phyloP scores from a whole-genome alignment of 92 coral and sea anemone genomes.

The Zoanthus solanderi region DNA sequence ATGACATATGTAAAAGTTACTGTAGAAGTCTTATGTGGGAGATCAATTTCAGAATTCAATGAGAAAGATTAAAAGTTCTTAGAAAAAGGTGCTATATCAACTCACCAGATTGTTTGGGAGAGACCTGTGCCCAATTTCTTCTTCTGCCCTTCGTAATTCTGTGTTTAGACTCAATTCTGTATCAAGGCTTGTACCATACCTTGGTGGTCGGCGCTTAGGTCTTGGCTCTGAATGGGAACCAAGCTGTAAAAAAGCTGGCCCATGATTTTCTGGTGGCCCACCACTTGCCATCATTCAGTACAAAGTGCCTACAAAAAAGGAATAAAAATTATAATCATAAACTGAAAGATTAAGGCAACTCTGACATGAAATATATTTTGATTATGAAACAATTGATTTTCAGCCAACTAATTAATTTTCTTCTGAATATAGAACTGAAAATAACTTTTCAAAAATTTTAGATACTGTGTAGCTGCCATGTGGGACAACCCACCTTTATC shows the following conservation, averaged over 20 bases:
- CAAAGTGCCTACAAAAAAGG: constrained; percentile 41
- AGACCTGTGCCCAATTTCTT: constrained; percentile 71
- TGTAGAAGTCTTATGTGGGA: background rate
- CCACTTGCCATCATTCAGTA: constrained; percentile 84
- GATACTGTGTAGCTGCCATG: too few species aligned
- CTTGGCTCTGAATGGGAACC: constrained; percentile 86
- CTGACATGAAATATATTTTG: too few species aligned
- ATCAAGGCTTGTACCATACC: constrained; percentile 86
- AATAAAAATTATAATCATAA: background rate
- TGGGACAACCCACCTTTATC: too few species aligned
- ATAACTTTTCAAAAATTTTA: too few species aligned
- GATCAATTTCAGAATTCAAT: background rate
- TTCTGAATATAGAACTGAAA: too few species aligned
- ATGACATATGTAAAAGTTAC: background rate
- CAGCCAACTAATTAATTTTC: too few species aligned
- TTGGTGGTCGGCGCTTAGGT: constrained; percentile 84
- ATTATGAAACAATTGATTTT: too few species aligned
- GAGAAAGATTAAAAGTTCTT: background rate
- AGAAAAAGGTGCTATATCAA: background rate
- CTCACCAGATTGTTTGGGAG: constrained; percentile 95
- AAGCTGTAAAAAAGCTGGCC: constrained; percentile 52
- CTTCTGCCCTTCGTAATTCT: constrained; percentile 89
- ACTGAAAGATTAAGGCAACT: too few species aligned
- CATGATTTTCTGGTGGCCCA: constrained; percentile 77
- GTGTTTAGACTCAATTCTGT: constrained; percentile 92